These are phyloP conservation scores for Stomorhina lunata DNA, from an alignment of 2,888 invertebrate genomes.

Conservation along the genomic window DNA sequence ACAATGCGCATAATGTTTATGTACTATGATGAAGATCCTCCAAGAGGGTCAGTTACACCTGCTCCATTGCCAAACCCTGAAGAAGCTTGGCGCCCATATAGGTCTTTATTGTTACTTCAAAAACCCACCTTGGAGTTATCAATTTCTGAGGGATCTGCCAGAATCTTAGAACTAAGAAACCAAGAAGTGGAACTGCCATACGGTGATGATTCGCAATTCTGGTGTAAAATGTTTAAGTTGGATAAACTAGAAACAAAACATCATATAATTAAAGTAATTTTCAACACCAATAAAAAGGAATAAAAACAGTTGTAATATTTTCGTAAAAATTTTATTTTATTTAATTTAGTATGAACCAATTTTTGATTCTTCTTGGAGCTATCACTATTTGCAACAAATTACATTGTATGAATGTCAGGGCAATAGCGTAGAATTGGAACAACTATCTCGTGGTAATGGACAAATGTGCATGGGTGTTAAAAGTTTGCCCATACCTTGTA, in stretches of 20 bases:
- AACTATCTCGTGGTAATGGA: slow-evolving; percentile 81
- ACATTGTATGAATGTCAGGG: slow-evolving; percentile 85
- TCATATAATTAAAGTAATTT: slow-evolving; percentile 84
- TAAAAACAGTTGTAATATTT: not conserved
- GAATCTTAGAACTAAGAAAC: slow-evolving; percentile 81
- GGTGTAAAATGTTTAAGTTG: slow-evolving; percentile 83
- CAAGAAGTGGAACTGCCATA: slow-evolving; percentile 82
- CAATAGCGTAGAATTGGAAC: slow-evolving; percentile 80
- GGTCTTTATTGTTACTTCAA: slow-evolving; percentile 83
- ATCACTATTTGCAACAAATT: slow-evolving; percentile 83
- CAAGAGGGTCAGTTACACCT: slow-evolving; percentile 81
- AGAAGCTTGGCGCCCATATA: slow-evolving; percentile 80
- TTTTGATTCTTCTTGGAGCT: slow-evolving; percentile 82
- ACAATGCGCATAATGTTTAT: slow-evolving; percentile 84
- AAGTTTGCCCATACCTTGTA: slow-evolving; percentile 81
- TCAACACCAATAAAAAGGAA: not conserved
- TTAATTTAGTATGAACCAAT: slow-evolving; percentile 84
- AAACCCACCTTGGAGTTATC: slow-evolving; percentile 81
- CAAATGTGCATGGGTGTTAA: slow-evolving; percentile 81
- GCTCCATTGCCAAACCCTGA: slow-evolving; percentile 81
- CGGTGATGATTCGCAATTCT: slow-evolving; percentile 83
- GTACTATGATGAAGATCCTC: slow-evolving; percentile 82
- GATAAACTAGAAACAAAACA: slow-evolving; percentile 82
- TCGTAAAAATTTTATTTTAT: not conserved
- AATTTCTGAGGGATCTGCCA: slow-evolving; percentile 70